phyloP scores from a whole-genome alignment of 2,113 vertebrate genomes.

The Polyodon spathula region DNA sequence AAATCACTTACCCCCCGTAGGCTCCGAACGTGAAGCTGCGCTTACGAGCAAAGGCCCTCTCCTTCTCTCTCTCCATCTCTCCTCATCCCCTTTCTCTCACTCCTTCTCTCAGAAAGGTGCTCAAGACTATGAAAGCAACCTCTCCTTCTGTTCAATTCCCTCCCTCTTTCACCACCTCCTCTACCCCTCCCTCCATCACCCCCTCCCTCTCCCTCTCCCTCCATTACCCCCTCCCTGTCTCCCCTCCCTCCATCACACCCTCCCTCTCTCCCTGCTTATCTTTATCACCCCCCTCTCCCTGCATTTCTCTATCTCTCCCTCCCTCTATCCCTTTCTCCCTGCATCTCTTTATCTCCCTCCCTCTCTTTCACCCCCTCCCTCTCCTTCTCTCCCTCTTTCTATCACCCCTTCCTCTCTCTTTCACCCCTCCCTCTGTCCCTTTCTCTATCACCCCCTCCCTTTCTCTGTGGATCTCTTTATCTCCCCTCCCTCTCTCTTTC shows the following conservation, averaged over 20 bases:
- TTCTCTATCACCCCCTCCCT: constrained; percentile 6
- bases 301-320: constrained; percentile 13
- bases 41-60: constrained; percentile 40
- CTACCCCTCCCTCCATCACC: too few relatives aligned
- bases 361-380: constrained; percentile 9
- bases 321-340: constrained; percentile 9
- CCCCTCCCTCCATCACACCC: background rate
- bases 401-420: constrained; percentile 44
- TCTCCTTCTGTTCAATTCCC: constrained; percentile 85
- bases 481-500: background rate
- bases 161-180: constrained; percentile 54
- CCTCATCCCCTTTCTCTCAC: background rate
- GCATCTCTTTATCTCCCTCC: constrained; percentile 20
- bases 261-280: constrained; percentile 31
- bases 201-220: too few relatives aligned
- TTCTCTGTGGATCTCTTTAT: too few relatives aligned
- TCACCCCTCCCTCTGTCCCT: constrained; percentile 25
- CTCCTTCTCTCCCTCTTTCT: background rate
- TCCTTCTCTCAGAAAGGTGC: constrained; percentile 58
- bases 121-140: constrained; percentile 68
- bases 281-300: constrained; percentile 31
- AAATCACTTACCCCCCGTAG: constrained; percentile 61
- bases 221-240: background rate
- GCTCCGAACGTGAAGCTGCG: constrained; percentile 62
- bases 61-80: background rate